These are phyloP conservation scores for Aproaerema taeniolella DNA, from an alignment of 2,888 invertebrate species.

Conservation along the genomic window DNA sequence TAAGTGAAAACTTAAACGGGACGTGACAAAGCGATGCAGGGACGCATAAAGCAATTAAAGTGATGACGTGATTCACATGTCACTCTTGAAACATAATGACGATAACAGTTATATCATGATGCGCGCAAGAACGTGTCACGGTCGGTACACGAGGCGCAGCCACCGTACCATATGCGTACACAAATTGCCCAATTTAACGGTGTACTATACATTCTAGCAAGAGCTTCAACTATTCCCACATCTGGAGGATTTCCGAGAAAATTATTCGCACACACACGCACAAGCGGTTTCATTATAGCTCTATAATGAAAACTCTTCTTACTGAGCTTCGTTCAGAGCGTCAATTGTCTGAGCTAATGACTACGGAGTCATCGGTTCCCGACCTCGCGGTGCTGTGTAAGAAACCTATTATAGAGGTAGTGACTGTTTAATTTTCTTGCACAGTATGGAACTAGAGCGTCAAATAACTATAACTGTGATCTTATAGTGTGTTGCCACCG, in stretches of 20 bases:
- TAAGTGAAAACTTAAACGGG: conserved; percentile 28
- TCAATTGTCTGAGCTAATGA: conserved; percentile 1
- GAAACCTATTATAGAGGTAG: no score
- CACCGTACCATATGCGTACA: conserved; percentile 51
- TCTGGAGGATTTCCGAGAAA: conserved; percentile 5
- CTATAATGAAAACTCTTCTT: no score
- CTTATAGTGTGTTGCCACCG: no score
- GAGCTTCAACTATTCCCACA: conserved; percentile 27
- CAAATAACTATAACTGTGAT: conserved; percentile 9
- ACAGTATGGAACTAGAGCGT: conserved; percentile 8
- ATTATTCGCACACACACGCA: conserved; percentile 3
- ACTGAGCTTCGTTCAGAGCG: no score
- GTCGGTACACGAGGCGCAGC: conserved; percentile 40
- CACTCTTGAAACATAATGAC: conserved; percentile 46
- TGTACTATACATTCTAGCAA: conserved; percentile 31
- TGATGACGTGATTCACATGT: conserved; percentile 55
- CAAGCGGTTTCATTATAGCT: no score
- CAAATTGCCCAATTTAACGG: conserved; percentile 74
- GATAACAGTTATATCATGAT: conserved; percentile 59
- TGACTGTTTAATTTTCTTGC: conserved; percentile 5
- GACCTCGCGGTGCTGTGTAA: not conserved
- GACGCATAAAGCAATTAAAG: conserved; percentile 34
- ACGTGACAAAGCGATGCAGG: conserved; percentile 23
- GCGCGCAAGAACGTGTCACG: conserved; percentile 37
- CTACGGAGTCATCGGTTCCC: not conserved